Evolutionary conservation across 1,140 invertebrate species (phyloP).

Genomic region (Planococcus citri): DNA sequence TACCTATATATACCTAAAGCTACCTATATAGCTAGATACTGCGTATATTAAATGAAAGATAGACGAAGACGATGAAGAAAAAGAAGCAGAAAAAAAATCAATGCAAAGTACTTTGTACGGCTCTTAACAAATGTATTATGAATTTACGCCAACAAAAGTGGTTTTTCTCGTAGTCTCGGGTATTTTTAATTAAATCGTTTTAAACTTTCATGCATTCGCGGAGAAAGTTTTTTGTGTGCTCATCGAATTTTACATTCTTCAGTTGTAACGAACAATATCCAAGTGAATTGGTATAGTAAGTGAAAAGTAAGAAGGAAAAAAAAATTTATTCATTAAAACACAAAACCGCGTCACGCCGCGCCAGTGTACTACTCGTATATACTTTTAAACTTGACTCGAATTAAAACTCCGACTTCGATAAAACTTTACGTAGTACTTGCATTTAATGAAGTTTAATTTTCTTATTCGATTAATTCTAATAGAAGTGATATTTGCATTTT

Average conservation of each 20-base stretch:
- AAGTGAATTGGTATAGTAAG: background rate
- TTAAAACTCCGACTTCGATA: background rate
- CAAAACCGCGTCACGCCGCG: background rate
- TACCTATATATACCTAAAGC: too few relatives aligned
- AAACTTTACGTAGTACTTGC: background rate
- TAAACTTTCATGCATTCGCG: background rate
- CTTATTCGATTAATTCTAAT: conserved; percentile 3
- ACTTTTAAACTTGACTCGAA: background rate
- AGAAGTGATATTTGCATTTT: background rate
- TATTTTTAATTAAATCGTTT: conserved; percentile 5
- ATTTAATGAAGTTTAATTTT: background rate
- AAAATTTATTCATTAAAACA: background rate
- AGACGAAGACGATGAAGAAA: too few relatives aligned
- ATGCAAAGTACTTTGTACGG: too few relatives aligned
- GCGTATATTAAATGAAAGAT: too few relatives aligned
- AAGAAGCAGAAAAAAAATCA: too few relatives aligned
- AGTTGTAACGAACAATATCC: background rate
- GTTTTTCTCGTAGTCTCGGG: background rate
- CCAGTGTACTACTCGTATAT: too few relatives aligned
- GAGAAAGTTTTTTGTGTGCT: background rate
- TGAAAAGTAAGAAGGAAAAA: background rate
- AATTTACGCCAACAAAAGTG: too few relatives aligned
- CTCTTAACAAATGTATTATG: too few relatives aligned
- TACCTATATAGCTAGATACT: too few relatives aligned
- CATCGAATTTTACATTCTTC: background rate